A percentile compares a stretch with the other conserved stretches of the same genome.
These are phyloP conservation scores for Numenius arquata DNA, from an alignment of 2,113 vertebrate species.

Conservation along the genomic window DNA sequence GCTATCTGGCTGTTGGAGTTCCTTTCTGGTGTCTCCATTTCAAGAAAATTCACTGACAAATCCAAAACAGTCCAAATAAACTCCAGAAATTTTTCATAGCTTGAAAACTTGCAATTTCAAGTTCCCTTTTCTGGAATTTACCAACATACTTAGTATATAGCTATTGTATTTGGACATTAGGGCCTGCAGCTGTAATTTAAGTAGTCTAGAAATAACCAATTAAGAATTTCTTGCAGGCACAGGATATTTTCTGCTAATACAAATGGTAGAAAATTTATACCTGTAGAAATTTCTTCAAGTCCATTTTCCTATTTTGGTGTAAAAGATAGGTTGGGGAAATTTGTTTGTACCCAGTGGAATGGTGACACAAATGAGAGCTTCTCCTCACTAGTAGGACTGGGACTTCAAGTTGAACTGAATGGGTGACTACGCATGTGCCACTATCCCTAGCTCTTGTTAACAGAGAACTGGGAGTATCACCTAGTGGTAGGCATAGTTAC, in stretches of 20 bases:
- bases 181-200: background rate
- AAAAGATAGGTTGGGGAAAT: background rate
- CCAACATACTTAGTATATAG: background rate
- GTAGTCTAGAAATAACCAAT: background rate
- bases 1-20: background rate
- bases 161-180: background rate
- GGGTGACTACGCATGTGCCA: background rate
- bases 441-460: background rate
- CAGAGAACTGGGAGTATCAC: background rate
- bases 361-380: background rate
- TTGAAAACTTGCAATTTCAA: background rate
- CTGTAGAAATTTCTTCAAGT: background rate
- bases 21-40: background rate
- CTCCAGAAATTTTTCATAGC: background rate
- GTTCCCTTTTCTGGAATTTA: background rate
- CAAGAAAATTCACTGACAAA: background rate
- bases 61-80: background rate
- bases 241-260: background rate
- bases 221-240: background rate
- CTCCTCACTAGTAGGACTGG: background rate
- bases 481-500: background rate
- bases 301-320: background rate
- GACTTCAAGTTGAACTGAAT: background rate
- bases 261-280: background rate
- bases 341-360: background rate